phyloP scores from a whole-genome alignment of 2,113 vertebrate species.

The Anolis carolinensis region DNA sequence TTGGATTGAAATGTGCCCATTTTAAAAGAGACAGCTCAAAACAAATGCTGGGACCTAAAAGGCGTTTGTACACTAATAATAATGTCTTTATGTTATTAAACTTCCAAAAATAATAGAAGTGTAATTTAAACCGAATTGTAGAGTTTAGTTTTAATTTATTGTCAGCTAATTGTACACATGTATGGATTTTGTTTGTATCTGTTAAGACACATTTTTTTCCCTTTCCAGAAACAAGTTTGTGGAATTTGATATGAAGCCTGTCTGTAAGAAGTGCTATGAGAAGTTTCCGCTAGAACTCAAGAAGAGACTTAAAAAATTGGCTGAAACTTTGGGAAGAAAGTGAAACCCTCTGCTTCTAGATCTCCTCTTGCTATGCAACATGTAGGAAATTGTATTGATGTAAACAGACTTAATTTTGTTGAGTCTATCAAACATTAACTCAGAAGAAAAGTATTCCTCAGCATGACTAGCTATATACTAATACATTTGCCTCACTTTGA shows the following conservation, averaged over 20 bases:
- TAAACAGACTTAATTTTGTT: constrained; percentile 45
- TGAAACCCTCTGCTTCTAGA: constrained; percentile 65
- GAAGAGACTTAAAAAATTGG: constrained; percentile 98
- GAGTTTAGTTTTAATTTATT: not conserved
- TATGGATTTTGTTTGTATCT: not conserved
- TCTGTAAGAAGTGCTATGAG: constrained; percentile 99
- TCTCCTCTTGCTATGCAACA: constrained; percentile 52
- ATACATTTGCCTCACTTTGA: constrained; percentile 39
- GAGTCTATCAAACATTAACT: constrained; percentile 42
- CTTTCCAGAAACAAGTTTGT: constrained; percentile 96
- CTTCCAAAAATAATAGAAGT: not conserved
- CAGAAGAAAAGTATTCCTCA: constrained; percentile 36
- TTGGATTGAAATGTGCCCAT: too few species aligned
- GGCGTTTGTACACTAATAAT: not conserved
- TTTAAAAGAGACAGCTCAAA: not conserved
- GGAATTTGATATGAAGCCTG: constrained; percentile 99
- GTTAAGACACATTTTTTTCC: constrained; percentile 41
- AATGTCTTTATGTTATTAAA: not conserved
- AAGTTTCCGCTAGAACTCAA: constrained; percentile 98
- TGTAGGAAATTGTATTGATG: constrained; percentile 30
- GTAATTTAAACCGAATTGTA: not conserved
- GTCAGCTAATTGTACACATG: not conserved
- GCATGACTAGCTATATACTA: constrained; percentile 29
- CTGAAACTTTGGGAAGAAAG: constrained; percentile 92
- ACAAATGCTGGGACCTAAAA: not conserved